Conservation (phyloP, 2,113 vertebrate genomes). For the Thomomys bottae region DNA sequence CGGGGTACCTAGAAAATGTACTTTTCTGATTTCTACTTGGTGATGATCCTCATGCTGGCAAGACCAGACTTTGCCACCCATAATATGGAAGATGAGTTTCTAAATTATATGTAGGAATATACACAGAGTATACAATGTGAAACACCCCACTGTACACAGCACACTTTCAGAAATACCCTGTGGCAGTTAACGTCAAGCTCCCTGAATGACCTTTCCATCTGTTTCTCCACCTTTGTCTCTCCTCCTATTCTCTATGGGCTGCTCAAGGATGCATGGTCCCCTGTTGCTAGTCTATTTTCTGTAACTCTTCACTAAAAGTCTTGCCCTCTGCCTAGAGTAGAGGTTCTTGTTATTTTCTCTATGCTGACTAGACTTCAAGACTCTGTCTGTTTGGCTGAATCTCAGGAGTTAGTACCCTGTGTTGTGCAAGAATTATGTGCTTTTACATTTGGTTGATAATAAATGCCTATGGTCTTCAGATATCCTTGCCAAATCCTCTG, state of each 20-base stretch:
- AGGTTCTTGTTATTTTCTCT: not conserved
- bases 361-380: not conserved
- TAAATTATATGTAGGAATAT: not conserved
- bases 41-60: not conserved
- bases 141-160: not conserved
- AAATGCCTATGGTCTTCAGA: not conserved
- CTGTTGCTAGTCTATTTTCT: not conserved
- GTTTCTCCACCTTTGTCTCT: not conserved
- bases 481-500: not conserved
- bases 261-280: not conserved
- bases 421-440: slow-evolving; percentile 5
- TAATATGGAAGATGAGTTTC: not conserved
- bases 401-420: not conserved
- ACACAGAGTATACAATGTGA: not conserved
- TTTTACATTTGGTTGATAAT: not conserved
- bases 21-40: not conserved
- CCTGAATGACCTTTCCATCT: not conserved
- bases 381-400: not conserved
- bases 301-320: not conserved
- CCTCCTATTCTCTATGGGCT: not conserved
- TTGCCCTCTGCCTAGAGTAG: not conserved
- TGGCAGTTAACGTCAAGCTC: not conserved
- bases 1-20: not conserved
- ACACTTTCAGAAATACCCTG: not conserved
- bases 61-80: not conserved